A percentile compares a stretch with the other conserved stretches of the same genome.
phyloP scores from a whole-genome alignment of 2,113 vertebrate species.

The Tonatia bakeri region DNA sequence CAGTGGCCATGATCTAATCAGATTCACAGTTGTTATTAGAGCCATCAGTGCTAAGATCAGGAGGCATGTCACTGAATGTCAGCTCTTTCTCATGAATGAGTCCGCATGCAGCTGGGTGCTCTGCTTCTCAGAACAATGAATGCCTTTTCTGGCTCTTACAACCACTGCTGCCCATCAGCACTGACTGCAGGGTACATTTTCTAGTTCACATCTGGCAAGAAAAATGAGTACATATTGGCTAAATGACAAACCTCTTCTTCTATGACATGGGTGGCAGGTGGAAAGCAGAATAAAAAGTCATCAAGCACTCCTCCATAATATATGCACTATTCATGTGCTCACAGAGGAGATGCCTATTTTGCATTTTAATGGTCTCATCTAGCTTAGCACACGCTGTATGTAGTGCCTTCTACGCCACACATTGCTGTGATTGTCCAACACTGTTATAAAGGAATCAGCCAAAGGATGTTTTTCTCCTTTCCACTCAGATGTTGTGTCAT shows the following conservation, averaged over 20 bases:
- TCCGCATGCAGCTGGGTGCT: too few relatives aligned
- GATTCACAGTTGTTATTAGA: neutral
- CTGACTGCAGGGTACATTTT: neutral
- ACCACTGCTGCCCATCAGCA: neutral
- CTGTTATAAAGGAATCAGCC: neutral
- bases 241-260: neutral
- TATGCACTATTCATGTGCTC: neutral
- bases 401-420: too few relatives aligned
- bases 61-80: neutral
- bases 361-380: neutral
- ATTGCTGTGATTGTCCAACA: neutral
- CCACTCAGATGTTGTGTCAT: neutral
- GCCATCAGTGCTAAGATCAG: neutral
- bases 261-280: neutral
- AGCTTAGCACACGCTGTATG: neutral
- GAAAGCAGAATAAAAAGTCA: neutral
- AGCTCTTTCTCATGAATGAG: neutral
- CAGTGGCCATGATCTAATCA: neutral
- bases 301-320: neutral
- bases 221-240: neutral
- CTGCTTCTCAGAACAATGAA: neutral
- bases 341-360: neutral
- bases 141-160: neutral
- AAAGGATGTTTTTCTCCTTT: neutral
- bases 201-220: neutral